Evolutionary conservation across 1,140 invertebrate genomes (phyloP), one percentile per base, ranked within the genome.

Genomic region (honey bee (Apis mellifera)): DNA sequence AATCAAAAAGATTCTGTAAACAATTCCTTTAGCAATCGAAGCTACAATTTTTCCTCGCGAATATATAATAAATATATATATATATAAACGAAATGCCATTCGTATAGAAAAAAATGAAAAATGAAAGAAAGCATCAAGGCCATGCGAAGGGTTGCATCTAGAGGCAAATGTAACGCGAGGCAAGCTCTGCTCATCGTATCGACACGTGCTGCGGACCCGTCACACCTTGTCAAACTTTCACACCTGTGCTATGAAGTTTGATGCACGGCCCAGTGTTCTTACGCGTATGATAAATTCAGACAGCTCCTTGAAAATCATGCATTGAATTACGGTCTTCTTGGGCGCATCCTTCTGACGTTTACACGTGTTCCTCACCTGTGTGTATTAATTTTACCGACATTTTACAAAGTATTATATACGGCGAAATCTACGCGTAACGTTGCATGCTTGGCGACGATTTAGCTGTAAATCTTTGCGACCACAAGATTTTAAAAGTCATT

Each of bases 201-300:
- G 80, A 86, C 88, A 86, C 90, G 90, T 91, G 90, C 90, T 84
- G 79, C 66, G 55, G 59, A 73, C 66, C 71, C 86, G 90, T 91
- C 90, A 90, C 90, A 85, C 87, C 89, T 90, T 80, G 89, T 91
- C 89, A 91, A 85, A 86, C 72, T 85, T 84, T 66, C 86, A 85
- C 74, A 62, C 26, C 68, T 70, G 85, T 65, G 81, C 84, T 77
- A 86, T 89, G 78, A 88, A 69, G 72, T 88, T 69, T 64, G 76
- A 86, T 81, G 76, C 65, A 60, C 50, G 70, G 68, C 26, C 70
- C 64, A 66, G 64, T 79, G 82, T 86, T 81, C 85, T 87, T 70
- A 64, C 72, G 77, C 72, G 70, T 66, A 72, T 54, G 73, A 83
- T 69, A 59, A 62, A 72, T 65, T 73, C 48, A 68, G 78, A 78